A percentile compares a stretch with the other conserved stretches of the same genome.
These are phyloP conservation scores for Indri indri DNA, from an alignment of 2,113 vertebrate genomes.

Conservation along the genomic window DNA sequence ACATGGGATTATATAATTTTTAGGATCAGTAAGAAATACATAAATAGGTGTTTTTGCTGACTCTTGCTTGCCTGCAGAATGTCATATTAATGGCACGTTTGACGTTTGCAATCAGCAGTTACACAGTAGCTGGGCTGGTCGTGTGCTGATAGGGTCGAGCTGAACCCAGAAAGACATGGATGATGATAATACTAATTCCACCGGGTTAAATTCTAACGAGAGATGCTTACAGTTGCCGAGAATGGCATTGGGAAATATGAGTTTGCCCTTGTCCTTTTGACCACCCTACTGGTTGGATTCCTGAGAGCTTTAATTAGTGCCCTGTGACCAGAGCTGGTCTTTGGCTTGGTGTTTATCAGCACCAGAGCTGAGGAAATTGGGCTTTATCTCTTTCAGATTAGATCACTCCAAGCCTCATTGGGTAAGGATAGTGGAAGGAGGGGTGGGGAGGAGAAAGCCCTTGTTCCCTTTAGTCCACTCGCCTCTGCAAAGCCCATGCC, in stretches of 20 bases:
- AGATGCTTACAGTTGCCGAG: not conserved
- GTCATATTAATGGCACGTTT: not conserved
- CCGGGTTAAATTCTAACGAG: slow-evolving; percentile 55
- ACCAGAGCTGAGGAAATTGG: slow-evolving; percentile 75
- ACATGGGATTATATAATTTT: not conserved
- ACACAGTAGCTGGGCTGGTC: slow-evolving; percentile 6
- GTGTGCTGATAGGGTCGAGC: slow-evolving; percentile 8
- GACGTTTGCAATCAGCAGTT: not conserved
- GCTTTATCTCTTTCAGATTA: slow-evolving; percentile 82
- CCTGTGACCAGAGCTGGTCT: not conserved
- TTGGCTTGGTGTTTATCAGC: slow-evolving; percentile 78
- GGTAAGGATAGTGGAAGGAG: not conserved
- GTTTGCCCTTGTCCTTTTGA: slow-evolving; percentile 46
- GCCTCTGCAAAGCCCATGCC: slow-evolving; percentile 15
- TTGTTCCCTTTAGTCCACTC: slow-evolving; percentile 40
- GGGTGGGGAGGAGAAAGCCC: not conserved
- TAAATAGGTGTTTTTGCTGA: not conserved
- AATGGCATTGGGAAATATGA: slow-evolving; percentile 13
- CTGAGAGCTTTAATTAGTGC: slow-evolving; percentile 40
- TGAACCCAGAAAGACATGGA: not conserved
- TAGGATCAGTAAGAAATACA: not conserved
- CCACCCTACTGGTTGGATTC: slow-evolving; percentile 2
- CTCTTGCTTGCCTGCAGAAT: not conserved
- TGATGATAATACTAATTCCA: slow-evolving; percentile 21
- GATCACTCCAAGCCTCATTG: slow-evolving; percentile 63